Base-by-base conservation (phyloP, 2,113 vertebrate species). In the Anolis sagrei region DNA sequence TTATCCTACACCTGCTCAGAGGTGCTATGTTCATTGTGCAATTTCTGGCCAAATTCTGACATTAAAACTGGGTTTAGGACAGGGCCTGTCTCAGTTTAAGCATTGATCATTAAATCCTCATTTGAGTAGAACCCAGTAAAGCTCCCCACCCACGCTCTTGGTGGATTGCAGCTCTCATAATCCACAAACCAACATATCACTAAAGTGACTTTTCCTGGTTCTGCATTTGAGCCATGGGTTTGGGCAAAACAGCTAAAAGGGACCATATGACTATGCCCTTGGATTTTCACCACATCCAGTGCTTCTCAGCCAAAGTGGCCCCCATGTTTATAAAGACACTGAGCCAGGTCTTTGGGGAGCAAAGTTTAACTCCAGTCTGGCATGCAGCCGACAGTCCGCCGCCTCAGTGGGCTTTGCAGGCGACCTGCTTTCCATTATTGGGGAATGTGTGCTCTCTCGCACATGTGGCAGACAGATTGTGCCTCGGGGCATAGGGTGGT, bases 351-450 rank as follows among this genome's bases (percentile, higher is more conserved):
- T 68, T 21, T 3, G 0, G 49, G 83, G 86, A 29, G 48, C 0
- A 0, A 64, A 73, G 75, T 77, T 2, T 9, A 58, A 73, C 87
- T 79, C 7, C 0, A 18, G 0, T 3, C 34, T 82, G 87, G 87
- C 86, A 7, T 13, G 0, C 0, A 0, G 85, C 83, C 83, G 18
- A 1, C 2, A 0, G 8, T 54, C 77, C 1, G 66, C n/a, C 9
- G 0, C 6, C 4, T 0, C 74, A 75, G 44, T 85, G 0, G 25
- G 54, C 88, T 86, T 32, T 74, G 68, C 68, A 0, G 1, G 51
- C 1, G 1, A 78, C 82, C 92, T 90, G 94, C 85, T 93, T 94
- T 84, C 85, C 91, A 88, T 94, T 93, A 95, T 4, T 0, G 5
- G 85, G 93, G 93, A 95, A 92, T 87, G 91, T 18, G 27, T 8